Conservation (phyloP, 2,797 vertebrate species). For the Cuniculus paca region DNA sequence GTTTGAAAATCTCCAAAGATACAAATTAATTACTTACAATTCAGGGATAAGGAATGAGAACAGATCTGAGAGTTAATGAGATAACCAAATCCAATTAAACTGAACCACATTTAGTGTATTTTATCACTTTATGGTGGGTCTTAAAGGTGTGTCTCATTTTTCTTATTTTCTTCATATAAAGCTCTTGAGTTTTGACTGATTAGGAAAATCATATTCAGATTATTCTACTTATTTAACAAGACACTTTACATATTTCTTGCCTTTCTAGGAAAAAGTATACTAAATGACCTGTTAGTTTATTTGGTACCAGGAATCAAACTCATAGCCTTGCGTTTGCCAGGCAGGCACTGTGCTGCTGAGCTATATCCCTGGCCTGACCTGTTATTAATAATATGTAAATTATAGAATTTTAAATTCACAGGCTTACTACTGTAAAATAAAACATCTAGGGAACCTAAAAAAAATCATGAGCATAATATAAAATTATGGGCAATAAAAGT, state of each 20-base stretch:
- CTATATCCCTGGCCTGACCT: neutral
- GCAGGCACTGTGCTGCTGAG: too few relatives aligned
- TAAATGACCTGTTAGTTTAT: neutral
- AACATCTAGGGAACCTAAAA: constrained; percentile 49
- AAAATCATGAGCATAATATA: constrained; percentile 40
- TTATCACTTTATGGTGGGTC: neutral
- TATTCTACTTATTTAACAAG: neutral
- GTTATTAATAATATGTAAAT: constrained; percentile 31
- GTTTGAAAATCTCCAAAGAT: neutral
- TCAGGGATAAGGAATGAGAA: neutral
- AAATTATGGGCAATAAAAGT: constrained; percentile 31
- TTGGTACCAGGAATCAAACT: too few relatives aligned
- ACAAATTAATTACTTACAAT: constrained; percentile 32
- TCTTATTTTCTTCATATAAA: constrained; percentile 44
- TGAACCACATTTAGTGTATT: neutral
- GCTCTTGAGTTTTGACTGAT: constrained; percentile 25
- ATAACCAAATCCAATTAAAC: neutral
- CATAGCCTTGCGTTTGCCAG: too few relatives aligned
- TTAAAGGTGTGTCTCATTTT: constrained; percentile 31
- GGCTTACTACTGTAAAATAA: constrained; percentile 32
- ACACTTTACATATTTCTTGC: constrained; percentile 11
- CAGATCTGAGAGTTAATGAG: neutral
- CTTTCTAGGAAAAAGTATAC: neutral
- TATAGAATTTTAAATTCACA: constrained; percentile 50
- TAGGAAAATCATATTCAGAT: neutral